These are phyloP conservation scores for Meandrina meandrites DNA, from an alignment of 92 coral and sea anemone species.

Conservation along the genomic window DNA sequence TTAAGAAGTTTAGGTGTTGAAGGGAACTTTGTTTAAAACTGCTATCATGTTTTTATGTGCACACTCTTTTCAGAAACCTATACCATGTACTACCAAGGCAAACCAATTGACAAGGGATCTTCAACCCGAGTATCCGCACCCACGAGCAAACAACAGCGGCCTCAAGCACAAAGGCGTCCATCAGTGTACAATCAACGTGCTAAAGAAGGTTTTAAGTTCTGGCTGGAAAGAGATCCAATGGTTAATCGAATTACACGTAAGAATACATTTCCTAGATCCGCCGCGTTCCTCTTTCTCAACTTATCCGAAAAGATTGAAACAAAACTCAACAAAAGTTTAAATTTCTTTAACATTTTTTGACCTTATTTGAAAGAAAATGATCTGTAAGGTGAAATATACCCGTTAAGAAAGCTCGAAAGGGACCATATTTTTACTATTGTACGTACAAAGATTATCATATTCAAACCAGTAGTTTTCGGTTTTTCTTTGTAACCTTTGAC, in stretches of 20 bases:
- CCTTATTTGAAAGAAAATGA: no score
- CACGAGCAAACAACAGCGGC: background rate
- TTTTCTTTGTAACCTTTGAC: background rate
- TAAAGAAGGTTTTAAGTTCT: conserved; percentile 82
- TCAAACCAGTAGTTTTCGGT: background rate
- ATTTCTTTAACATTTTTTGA: no score
- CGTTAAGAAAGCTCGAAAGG: no score
- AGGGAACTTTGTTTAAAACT: background rate
- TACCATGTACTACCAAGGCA: conserved; percentile 72
- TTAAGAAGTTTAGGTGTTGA: no score
- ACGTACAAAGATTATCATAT: no score
- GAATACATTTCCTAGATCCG: conserved; percentile 21
- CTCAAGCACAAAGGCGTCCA: conserved; percentile 38
- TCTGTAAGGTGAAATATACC: no score
- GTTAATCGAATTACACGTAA: conserved; percentile 70
- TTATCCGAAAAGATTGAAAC: background rate
- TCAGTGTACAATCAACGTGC: conserved; percentile 84
- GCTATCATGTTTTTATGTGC: background rate
- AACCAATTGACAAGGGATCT: conserved; percentile 17
- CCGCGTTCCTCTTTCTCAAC: background rate
- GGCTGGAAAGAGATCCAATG: conserved; percentile 81
- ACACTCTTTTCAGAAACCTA: conserved; percentile 50
- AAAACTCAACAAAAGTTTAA: no score
- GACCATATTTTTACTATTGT: no score
- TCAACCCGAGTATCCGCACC: background rate